Evolutionary conservation across 2,113 vertebrate species (phyloP).

Genomic region (Myotis brandtii): DNA sequence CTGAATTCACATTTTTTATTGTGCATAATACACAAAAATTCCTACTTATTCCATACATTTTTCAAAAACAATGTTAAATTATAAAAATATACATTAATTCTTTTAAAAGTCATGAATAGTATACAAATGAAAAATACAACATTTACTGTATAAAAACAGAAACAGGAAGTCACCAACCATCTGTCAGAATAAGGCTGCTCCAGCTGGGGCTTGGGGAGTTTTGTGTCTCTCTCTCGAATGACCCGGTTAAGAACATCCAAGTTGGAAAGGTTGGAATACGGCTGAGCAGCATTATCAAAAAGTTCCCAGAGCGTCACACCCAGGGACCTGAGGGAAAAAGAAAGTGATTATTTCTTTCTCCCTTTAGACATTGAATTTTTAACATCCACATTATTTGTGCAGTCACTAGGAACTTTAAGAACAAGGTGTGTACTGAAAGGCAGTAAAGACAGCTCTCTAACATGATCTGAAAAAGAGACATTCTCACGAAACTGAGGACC

Average conservation of each 20-base stretch:
- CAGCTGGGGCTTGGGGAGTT: slow-evolving; percentile 93
- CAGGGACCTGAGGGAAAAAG: slow-evolving; percentile 89
- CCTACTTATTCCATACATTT: neutral
- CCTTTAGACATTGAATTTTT: neutral
- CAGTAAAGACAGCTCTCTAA: neutral
- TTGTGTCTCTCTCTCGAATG: slow-evolving; percentile 91
- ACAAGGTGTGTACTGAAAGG: neutral
- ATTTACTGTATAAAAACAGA: neutral
- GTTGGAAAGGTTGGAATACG: slow-evolving; percentile 92
- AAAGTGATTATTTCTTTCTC: neutral
- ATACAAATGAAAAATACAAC: neutral
- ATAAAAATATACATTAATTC: neutral
- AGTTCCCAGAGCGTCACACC: slow-evolving; percentile 97
- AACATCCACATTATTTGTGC: neutral
- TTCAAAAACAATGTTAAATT: neutral
- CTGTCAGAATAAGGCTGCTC: slow-evolving; percentile 90
- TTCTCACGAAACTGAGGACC: neutral
- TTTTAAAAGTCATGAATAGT: neutral
- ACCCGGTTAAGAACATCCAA: slow-evolving; percentile 89
- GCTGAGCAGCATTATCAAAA: slow-evolving; percentile 91
- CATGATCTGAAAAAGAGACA: neutral
- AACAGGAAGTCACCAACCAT: slow-evolving; percentile 90
- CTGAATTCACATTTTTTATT: neutral
- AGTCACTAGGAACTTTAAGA: neutral
- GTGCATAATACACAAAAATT: neutral